Base-by-base conservation (phyloP, 2,797 vertebrate species). In the Crocodylus rhombifer region DNA sequence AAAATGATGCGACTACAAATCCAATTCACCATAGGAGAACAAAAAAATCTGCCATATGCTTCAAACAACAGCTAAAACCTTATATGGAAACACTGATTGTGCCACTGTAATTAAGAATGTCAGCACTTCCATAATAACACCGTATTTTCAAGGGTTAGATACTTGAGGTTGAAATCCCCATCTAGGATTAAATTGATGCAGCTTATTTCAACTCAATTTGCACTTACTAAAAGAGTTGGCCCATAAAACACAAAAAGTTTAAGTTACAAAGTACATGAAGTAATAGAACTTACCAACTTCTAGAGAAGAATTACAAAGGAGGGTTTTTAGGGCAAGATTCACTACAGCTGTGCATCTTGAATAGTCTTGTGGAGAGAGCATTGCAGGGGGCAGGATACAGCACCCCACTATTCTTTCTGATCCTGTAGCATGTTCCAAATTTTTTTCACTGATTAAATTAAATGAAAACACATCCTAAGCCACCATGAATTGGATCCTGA, bases 1-100 rank as follows among this genome's bases (percentile, higher is more conserved):
- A 97, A 97, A 97, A 97, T 92, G 20, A 97, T 97, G 96, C 94
- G 95, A 97, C 94, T 65, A 28, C 92, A 96, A 97, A 97, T 97
- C 97, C 92, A 95, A 93, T 95, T 91, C 88, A 97, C 92, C 88
- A 83, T 17, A 97, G 96, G 36, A 94, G 91, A 97, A 86, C 63
- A 90, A 91, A 92, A 96, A 96, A 95, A 81, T 75, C 75, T 64
- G 89, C 97, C 96, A 94, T 97, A 97, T 97, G 95, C 97, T 97
- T 95, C 92, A 92, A 96, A 85, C 85, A 16, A 12, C 91, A 77
- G 92, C 56, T 96, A 83, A 83, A 94, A 87, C 93, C 87, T 92
- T 36, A 89, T 64, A 79, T 80, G 95, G 55, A 90, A 96, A 88
- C 89, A 94, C 91, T 95, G 96, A 97, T 96, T 93, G 92, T 96